Evolutionary conservation across 2,797 vertebrate species (phyloP).

Genomic region (Microhierax caerulescens): DNA sequence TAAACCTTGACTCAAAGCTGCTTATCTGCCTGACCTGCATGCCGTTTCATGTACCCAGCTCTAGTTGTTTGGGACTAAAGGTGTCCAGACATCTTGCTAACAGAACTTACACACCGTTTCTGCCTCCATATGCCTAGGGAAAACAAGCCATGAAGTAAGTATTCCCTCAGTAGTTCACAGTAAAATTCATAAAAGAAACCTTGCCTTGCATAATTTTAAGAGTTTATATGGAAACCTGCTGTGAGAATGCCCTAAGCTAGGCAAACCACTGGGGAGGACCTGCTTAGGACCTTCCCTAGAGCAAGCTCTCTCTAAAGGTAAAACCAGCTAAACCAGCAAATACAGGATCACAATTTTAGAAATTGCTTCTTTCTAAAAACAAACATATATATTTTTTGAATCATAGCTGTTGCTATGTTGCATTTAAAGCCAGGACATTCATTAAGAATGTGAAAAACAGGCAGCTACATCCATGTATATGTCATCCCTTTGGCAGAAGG

Average conservation of each 20-base stretch:
- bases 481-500: not conserved
- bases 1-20: not conserved
- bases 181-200: not conserved
- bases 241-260: not conserved
- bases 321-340: not conserved
- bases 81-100: not conserved
- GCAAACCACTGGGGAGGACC: not conserved
- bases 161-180: not conserved
- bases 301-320: not conserved
- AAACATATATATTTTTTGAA: not conserved
- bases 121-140: not conserved
- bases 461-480: not conserved
- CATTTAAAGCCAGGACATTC: not conserved
- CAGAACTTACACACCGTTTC: not conserved
- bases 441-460: not conserved
- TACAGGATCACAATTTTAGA: not conserved
- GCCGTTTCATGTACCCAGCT: not conserved
- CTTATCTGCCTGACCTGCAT: not conserved
- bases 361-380: not conserved
- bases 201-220: not conserved
- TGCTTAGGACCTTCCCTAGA: not conserved
- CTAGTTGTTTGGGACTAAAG: not conserved
- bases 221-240: not conserved
- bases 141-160: not conserved
- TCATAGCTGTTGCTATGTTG: not conserved